phyloP scores from a whole-genome alignment of 2,888 invertebrate genomes.

The Lordiphosa fenestrarum region DNA sequence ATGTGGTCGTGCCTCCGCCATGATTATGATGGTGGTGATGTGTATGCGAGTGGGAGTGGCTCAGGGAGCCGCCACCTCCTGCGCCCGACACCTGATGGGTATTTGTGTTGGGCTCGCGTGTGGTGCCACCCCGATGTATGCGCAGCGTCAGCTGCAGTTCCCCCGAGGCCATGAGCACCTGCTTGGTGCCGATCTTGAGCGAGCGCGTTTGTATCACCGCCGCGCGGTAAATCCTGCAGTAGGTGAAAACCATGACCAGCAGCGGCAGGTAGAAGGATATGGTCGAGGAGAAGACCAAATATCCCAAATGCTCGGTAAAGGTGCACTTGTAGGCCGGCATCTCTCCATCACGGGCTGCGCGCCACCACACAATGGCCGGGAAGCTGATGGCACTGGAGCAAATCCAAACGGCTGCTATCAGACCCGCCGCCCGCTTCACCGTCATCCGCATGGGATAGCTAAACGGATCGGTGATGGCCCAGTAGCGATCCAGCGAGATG shows the following conservation, averaged over 20 bases:
- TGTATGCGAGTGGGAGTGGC: slow-evolving; percentile 77
- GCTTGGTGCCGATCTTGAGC: slow-evolving; percentile 94
- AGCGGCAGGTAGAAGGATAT: slow-evolving; percentile 98
- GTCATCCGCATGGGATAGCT: slow-evolving; percentile 98
- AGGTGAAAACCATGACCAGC: slow-evolving; percentile 98
- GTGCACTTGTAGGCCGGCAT: slow-evolving; percentile 93
- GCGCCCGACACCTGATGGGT: slow-evolving; percentile 76
- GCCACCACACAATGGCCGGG: slow-evolving; percentile 98
- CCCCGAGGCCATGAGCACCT: slow-evolving; percentile 91
- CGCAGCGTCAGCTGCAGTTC: slow-evolving; percentile 93
- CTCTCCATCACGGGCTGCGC: slow-evolving; percentile 90
- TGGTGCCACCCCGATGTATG: slow-evolving; percentile 94
- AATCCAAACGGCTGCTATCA: slow-evolving; percentile 97
- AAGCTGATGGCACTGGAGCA: slow-evolving; percentile 98
- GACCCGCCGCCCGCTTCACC: slow-evolving; percentile 89
- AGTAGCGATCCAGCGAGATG: slow-evolving; percentile 97
- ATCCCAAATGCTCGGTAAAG: slow-evolving; percentile 97
- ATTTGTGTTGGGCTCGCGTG: slow-evolving; percentile 82
- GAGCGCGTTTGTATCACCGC: slow-evolving; percentile 95
- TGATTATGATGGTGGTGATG: slow-evolving; percentile 77
- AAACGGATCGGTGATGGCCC: slow-evolving; percentile 99
- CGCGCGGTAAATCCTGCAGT: slow-evolving; percentile 96
- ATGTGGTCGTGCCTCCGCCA: slow-evolving; percentile 81
- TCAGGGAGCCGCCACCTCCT: slow-evolving; percentile 74
- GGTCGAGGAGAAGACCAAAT: slow-evolving; percentile 97